Conservation (phyloP, 1,140 invertebrate species). For the Mactra quadrangularis region DNA sequence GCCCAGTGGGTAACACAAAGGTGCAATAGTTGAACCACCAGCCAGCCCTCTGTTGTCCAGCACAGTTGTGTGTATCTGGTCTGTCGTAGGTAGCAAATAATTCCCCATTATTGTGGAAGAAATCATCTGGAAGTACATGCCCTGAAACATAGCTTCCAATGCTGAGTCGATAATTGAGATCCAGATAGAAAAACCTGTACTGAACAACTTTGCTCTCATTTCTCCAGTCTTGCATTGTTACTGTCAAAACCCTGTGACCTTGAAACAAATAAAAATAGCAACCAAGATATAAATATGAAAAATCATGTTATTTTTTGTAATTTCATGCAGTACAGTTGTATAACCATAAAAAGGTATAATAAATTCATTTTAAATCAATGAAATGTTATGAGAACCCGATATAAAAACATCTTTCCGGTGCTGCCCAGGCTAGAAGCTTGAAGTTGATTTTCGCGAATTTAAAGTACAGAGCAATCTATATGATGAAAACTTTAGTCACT, state of each 20-base stretch:
- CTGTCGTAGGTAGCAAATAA: constrained; percentile 64
- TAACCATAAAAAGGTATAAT: neutral
- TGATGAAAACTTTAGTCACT: no score
- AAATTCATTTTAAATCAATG: neutral
- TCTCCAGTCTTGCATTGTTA: constrained; percentile 32
- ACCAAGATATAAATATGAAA: neutral
- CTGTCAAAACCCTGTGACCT: constrained; percentile 38
- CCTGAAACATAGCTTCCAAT: constrained; percentile 48
- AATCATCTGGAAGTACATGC: constrained; percentile 51
- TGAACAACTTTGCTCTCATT: neutral
- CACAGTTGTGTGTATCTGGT: constrained; percentile 63
- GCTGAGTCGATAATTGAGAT: constrained; percentile 29
- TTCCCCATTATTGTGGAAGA: constrained; percentile 59
- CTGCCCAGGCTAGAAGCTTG: neutral
- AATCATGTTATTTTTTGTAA: neutral
- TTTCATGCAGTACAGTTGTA: neutral
- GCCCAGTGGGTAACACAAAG: constrained; percentile 65
- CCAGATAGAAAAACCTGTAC: constrained; percentile 26
- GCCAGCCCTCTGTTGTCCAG: constrained; percentile 37
- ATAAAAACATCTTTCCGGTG: neutral
- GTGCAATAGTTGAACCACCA: constrained; percentile 68
- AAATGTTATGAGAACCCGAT: neutral
- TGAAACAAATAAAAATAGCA: neutral
- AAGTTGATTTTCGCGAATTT: no score
- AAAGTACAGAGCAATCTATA: no score